phyloP scores from a whole-genome alignment of 2,888 invertebrate species.

The Hermodice carunculata region DNA sequence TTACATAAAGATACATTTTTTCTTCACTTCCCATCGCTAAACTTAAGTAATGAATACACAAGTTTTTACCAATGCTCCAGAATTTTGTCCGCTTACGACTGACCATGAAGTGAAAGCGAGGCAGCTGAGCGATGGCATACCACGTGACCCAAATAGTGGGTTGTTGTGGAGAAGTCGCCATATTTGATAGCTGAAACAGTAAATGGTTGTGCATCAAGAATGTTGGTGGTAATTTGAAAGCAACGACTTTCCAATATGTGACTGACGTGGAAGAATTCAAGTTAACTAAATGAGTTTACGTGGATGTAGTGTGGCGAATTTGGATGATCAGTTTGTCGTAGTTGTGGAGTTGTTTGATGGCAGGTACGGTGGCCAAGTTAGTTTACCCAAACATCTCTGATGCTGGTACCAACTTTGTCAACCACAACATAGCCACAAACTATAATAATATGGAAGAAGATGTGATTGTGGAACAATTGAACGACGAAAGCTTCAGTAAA shows the following conservation, averaged over 20 bases:
- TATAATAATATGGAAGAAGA: constrained; percentile 67
- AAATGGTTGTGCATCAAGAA: not conserved
- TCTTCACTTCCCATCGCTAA: too few relatives aligned
- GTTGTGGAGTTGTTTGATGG: constrained; percentile 27
- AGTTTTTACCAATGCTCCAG: not conserved
- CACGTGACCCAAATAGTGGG: constrained; percentile 63
- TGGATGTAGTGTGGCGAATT: not conserved
- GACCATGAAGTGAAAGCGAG: too few relatives aligned
- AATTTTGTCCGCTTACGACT: too few relatives aligned
- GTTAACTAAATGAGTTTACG: not conserved
- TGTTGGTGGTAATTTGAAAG: not conserved
- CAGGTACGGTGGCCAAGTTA: constrained; percentile 56
- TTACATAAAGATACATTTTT: too few relatives aligned
- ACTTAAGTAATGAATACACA: too few relatives aligned
- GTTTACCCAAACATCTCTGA: constrained; percentile 24
- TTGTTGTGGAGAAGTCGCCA: constrained; percentile 64
- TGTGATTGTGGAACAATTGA: constrained; percentile 62
- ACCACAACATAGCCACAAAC: constrained; percentile 41
- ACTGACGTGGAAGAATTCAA: constrained; percentile 2
- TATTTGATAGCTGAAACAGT: constrained; percentile 33
- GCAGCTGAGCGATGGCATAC: constrained; percentile 14
- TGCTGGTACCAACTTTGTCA: constrained; percentile 46
- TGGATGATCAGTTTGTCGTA: not conserved
- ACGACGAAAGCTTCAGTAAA: constrained; percentile 63
- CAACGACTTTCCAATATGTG: not conserved